These are phyloP conservation scores for Babylonia areolata DNA, from an alignment of 1,140 invertebrate species.

Conservation along the genomic window DNA sequence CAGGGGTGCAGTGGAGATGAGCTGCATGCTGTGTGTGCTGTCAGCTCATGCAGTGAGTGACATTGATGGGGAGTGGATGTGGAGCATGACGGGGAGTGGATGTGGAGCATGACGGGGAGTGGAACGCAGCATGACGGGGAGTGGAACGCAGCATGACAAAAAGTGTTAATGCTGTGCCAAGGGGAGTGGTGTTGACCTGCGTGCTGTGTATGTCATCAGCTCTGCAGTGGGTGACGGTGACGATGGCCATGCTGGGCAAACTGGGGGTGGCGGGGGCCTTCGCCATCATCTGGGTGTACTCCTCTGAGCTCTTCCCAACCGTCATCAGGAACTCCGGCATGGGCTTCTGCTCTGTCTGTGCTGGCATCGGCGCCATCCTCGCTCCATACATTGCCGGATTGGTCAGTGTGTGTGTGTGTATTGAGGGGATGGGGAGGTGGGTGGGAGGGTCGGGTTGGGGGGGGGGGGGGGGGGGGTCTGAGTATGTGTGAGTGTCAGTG, in stretches of 20 bases:
- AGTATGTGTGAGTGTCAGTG: not conserved
- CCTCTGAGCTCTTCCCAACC: slow-evolving; percentile 91
- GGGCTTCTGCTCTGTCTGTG: slow-evolving; percentile 86
- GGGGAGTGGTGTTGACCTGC: too few relatives aligned
- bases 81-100: too few relatives aligned
- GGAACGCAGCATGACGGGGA: too few relatives aligned
- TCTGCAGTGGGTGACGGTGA: slow-evolving; percentile 49
- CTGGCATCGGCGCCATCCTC: slow-evolving; percentile 85
- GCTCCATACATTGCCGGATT: slow-evolving; percentile 79
- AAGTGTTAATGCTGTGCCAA: too few relatives aligned
- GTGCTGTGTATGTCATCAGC: slow-evolving; percentile 44
- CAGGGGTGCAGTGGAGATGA: too few relatives aligned
- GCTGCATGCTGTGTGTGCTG: too few relatives aligned
- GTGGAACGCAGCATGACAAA: too few relatives aligned
- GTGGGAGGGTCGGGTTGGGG: not conserved
- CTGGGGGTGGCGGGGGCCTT: slow-evolving; percentile 58
- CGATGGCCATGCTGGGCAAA: slow-evolving; percentile 61
- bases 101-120: too few relatives aligned
- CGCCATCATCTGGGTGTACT: slow-evolving; percentile 87
- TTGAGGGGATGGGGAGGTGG: not conserved
- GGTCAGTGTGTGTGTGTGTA: slow-evolving; percentile 48
- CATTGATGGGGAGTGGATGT: too few relatives aligned
- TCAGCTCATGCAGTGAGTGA: too few relatives aligned
- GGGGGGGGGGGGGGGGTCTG: not conserved
- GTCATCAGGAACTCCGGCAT: slow-evolving; percentile 88